Base-by-base conservation (phyloP, 1,140 invertebrate genomes). In the Eciton burchellii region DNA sequence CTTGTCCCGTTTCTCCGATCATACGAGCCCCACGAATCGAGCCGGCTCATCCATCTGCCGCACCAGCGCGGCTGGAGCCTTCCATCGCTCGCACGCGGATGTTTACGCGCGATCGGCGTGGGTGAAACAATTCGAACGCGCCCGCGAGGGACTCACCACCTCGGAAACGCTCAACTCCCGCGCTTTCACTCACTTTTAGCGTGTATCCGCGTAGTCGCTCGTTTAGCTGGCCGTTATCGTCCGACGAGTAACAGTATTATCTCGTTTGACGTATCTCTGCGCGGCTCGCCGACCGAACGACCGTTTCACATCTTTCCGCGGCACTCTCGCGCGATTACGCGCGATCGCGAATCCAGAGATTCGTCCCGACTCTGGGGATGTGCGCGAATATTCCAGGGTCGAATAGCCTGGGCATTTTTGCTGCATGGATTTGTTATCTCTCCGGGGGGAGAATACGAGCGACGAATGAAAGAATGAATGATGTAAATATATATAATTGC, bases 71-170 rank as follows among this genome's bases (percentile, higher is more conserved):
- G 43, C 5, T 21, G 4, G 43, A 0, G 26, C n/a, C 72, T 35
- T 47, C 45, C 63, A n/a, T 16, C 59, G 19, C 26, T 76, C 26
- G 8, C n/a, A 35, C n/a, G 16, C 62, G 26, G 45, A 74, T 12
- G 59, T 77, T 66, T 52, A 54, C 54, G 21, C 29, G 19, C 43
- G 62, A 59, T 65, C 47, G 24, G 66, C 72, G 85, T 86, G 65
- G 81, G 85, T 66, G 66, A 35, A 86, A 83, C 81, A 87, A 87
- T 86, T 79, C 57, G 84, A 56, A 43, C 19, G 43, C 29, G 79
- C 66, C 85, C 72, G 66, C 84, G 41, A 83, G 81, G 70, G 54
- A 74, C 59, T 70, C 56, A 41, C 4, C 66, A 3, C 35, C 47
- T 73, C 41, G 21, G n/a, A 77, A 86, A 86, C 21, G 52, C 43